Base-by-base conservation (phyloP, 2,888 invertebrate genomes). In the Brachypterus glaber region DNA sequence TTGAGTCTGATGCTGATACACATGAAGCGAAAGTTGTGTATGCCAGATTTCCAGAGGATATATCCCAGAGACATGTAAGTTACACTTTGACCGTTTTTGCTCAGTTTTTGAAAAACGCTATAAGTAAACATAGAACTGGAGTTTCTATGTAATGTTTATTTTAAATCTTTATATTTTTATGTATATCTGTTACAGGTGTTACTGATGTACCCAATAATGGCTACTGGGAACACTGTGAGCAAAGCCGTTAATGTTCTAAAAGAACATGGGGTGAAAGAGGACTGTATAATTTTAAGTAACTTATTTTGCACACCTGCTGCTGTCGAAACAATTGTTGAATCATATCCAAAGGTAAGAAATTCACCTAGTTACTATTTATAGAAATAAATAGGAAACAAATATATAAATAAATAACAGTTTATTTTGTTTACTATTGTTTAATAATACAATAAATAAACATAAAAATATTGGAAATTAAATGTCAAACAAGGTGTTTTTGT, bases 141-240 rank as follows among this genome's bases (percentile, higher is more conserved):
- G n/a, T n/a, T n/a, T n/a, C n/a, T n/a, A n/a, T n/a, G n/a, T n/a
- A n/a, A n/a, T n/a, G n/a, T n/a, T n/a, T n/a, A n/a, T n/a, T n/a
- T n/a, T n/a, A n/a, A n/a, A n/a, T n/a, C n/a, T 12, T n/a, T 37
- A n/a, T 12, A 35, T 36, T 17, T 24, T 17, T 12, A 17, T 35
- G 12, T 11, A 17, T 35, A 33, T 35, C 33, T 39, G 38, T 54
- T 55, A 3, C 35, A 64, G 63, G 92, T 97, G 26, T 71, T 98
- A 30, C 74, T 98, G 2, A 93, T 98, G 90, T 98, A 98, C 67
- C 97, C 97, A 7, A 97, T 97, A 39, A 93, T 98, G 91, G 92
- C 93, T 45, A 93, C 95, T 0, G 97, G 98, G 2, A 96, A 95
- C 62, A 97, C 97, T 30, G 93, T 97, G 4, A 82, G 79, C 52